Base-by-base conservation (phyloP, 1,140 invertebrate genomes). In the Drosophila tristis region DNA sequence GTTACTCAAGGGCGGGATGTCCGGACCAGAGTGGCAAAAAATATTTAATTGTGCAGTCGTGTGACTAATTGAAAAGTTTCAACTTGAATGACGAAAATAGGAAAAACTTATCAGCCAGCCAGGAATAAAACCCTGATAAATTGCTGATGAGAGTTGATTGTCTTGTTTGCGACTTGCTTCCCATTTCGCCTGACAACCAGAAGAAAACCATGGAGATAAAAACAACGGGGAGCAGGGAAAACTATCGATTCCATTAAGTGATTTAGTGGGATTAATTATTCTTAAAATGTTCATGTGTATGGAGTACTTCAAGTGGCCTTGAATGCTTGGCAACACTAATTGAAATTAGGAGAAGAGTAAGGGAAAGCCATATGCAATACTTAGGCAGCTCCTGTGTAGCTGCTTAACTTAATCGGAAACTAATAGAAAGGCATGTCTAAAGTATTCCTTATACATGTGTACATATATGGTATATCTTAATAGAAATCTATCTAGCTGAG, bases 41-140 rank as follows among this genome's bases (percentile, higher is more conserved):
- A 74, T 79, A 89, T 84, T 89, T 89, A 87, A 87, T 87, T 87
- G 84, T 75, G 73, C 73, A 84, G 66, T 89, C 84, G 84, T 48
- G 61, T 89, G 84, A 74, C 78, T 87, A 87, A 87, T 87, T 87
- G 84, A 87, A 87, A 87, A 87, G 61, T 80, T 84, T 81, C 67
- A 76, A 78, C 65, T 82, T 82, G 45, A 59, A 62, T 57, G 58
- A 65, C 65, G 68, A 81, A 75, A 81, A 72, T 68, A 72, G 66
- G 53, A 78, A 54, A 81, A 78, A 73, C 67, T 81, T 72, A 11
- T 15, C 25, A 31, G 29, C 25, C 48, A 20, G 54, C 25, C 48
- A 20, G 54, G 42, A 39, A 39, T 29, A 55, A 54, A 59, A 44
- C 62, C 55, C 50, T 55, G 54, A 56, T 44, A 71, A 71, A 78